phyloP scores from a whole-genome alignment of 2,797 vertebrate genomes.

The Tragopan temminckii region DNA sequence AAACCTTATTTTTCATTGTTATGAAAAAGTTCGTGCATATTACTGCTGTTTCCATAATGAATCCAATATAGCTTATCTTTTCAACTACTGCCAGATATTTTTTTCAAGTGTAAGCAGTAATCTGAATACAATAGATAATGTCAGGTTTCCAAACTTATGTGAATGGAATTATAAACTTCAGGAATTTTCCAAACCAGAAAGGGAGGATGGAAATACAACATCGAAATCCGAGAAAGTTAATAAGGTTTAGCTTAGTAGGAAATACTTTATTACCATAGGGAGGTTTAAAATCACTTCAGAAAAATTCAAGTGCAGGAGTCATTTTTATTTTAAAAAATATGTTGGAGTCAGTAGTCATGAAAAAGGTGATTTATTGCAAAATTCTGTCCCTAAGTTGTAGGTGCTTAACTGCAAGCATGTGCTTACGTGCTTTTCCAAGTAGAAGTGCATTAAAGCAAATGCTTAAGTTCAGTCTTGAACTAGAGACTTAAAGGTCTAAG shows the following conservation, averaged over 20 bases:
- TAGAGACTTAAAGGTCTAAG: neutral
- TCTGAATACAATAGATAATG: neutral
- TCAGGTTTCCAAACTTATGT: neutral
- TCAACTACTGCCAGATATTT: neutral
- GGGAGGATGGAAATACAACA: slow-evolving; percentile 1
- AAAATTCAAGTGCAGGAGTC: slow-evolving; percentile 1
- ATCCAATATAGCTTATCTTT: neutral
- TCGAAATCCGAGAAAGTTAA: slow-evolving; percentile 1
- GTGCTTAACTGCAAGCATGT: neutral
- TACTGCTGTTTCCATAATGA: neutral
- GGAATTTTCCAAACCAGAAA: slow-evolving; percentile 30
- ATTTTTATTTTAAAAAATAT: slow-evolving; percentile 23
- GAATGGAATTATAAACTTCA: neutral
- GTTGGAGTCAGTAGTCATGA: neutral
- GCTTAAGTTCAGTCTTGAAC: neutral
- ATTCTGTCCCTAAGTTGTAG: neutral
- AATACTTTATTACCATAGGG: slow-evolving; percentile 47
- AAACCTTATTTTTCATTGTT: neutral
- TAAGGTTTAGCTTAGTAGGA: slow-evolving; percentile 26
- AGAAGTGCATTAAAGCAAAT: neutral
- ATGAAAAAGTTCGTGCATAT: neutral
- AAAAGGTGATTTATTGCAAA: slow-evolving; percentile 27
- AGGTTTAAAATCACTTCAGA: slow-evolving; percentile 32
- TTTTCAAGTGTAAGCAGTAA: neutral
- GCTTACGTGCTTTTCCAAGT: neutral